Base-by-base conservation (phyloP, 2,797 vertebrate genomes). In the Brachymystax lenok region DNA sequence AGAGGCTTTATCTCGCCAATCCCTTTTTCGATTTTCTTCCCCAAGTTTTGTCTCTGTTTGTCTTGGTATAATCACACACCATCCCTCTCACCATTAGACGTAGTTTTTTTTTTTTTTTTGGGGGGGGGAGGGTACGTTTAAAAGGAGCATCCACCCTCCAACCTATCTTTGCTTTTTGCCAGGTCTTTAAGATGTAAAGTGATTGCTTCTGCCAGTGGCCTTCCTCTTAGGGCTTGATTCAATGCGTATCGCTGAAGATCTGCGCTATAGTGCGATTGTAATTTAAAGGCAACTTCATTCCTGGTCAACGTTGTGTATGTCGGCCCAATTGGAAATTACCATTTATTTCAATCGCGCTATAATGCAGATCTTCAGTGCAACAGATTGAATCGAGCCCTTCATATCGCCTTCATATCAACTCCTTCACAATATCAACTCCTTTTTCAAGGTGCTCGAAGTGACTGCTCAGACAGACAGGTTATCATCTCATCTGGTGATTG, bases 61-160 rank as follows among this genome's bases (percentile, higher is more conserved):
- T 59, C 66, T 4, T 21, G 10, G 76, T 63, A 30, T 77, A 77
- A 83, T 86, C 82, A 69, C 74, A 71, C 61, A 2, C 80, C 74
- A 66, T 24, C 46, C 69, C 71, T 74, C 59, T 52, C 71, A 72
- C 79, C 33, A 79, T 72, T 77, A 75, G 0, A 77, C 30, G 0
- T 56, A 8, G 3, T 70, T 77, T 28, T 59, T 75, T 70, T 54
- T 3, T 0, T n/a, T n/a, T n/a, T 59, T 59, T 59, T n/a, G n/a
- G 19, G 1, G 40, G 40, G 33, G 33, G 35, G 35, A 5, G 35
- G 35, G 6, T 40, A 27, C 50, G 66, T 68, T 10, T 46, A 17
- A 5, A 81, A 74, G 79, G 66, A 75, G 61, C n/a, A 1, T 66
- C 76, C 14, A n/a, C 24, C 52, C 17, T 14, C 40, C 27, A 8